Conservation (phyloP, 1,140 invertebrate genomes). For the Drosophila setifemur region DNA sequence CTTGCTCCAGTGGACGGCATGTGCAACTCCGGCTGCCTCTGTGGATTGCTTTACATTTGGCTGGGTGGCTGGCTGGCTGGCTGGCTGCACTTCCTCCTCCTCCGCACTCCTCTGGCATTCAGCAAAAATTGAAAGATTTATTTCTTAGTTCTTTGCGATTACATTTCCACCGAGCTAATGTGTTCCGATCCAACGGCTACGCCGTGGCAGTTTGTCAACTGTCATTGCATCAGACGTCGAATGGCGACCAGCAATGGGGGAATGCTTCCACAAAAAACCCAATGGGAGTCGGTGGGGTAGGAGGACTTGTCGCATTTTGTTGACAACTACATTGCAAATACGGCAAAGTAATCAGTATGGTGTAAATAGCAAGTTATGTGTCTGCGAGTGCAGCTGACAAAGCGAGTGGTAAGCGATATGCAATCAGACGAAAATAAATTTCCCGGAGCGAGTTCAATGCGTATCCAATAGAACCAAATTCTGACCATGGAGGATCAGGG, state of each 20-base stretch:
- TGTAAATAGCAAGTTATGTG: slow-evolving; percentile 56
- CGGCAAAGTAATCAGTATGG: slow-evolving; percentile 60
- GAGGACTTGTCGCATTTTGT: slow-evolving; percentile 51
- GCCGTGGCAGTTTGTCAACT: slow-evolving; percentile 67
- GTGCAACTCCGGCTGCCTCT: slow-evolving; percentile 46
- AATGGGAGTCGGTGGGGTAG: neutral
- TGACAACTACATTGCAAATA: slow-evolving; percentile 62
- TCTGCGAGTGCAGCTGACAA: slow-evolving; percentile 41
- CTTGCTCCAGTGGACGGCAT: slow-evolving; percentile 40
- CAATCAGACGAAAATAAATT: slow-evolving; percentile 29
- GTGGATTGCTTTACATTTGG: slow-evolving; percentile 72
- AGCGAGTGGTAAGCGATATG: slow-evolving; percentile 46
- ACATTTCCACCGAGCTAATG: slow-evolving; percentile 73
- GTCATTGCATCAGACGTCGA: slow-evolving; percentile 65
- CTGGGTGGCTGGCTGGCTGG: too few relatives aligned
- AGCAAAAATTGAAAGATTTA: slow-evolving; percentile 80
- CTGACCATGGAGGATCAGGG: too few relatives aligned
- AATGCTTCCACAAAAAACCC: neutral
- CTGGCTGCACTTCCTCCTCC: slow-evolving; percentile 53
- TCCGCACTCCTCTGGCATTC: slow-evolving; percentile 26
- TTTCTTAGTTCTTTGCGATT: slow-evolving; percentile 76
- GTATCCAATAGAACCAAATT: neutral
- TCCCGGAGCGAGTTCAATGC: slow-evolving; percentile 6
- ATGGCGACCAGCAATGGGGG: slow-evolving; percentile 14
- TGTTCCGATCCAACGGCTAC: slow-evolving; percentile 70